Conservation (phyloP, 2,797 vertebrate genomes). For the Podargus strigoides region DNA sequence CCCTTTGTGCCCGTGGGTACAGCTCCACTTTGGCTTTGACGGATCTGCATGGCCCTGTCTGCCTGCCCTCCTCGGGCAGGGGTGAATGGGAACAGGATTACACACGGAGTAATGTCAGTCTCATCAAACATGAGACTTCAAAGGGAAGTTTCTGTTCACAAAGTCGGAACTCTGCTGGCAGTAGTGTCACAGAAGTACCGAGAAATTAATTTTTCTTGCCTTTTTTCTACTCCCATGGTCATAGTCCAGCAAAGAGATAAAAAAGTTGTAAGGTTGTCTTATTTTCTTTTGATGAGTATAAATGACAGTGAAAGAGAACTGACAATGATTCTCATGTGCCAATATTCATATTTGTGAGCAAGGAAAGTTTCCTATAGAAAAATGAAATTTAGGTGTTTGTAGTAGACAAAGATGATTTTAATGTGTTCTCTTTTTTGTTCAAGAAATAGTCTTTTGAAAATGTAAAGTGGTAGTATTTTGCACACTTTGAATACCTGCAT, state of each 20-base stretch:
- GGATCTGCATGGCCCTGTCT: neutral
- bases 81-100: neutral
- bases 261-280: neutral
- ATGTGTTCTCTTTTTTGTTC: neutral
- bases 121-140: neutral
- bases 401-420: neutral
- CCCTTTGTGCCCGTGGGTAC: fast-evolving
- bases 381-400: neutral
- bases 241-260: neutral
- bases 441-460: neutral
- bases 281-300: neutral
- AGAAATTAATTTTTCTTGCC: neutral
- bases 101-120: neutral
- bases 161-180: neutral
- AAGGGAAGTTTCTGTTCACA: neutral
- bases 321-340: neutral
- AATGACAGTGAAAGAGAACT: neutral
- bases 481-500: neutral
- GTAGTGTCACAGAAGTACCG: neutral
- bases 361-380: neutral
- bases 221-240: neutral
- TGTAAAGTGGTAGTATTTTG: neutral
- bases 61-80: neutral
- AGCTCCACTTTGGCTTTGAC: neutral
- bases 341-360: neutral